Percentiles rank a stretch among this genome's conserved stretches.
phyloP scores from a whole-genome alignment of 2,888 invertebrate species.

The Gymnocheta viridis region DNA sequence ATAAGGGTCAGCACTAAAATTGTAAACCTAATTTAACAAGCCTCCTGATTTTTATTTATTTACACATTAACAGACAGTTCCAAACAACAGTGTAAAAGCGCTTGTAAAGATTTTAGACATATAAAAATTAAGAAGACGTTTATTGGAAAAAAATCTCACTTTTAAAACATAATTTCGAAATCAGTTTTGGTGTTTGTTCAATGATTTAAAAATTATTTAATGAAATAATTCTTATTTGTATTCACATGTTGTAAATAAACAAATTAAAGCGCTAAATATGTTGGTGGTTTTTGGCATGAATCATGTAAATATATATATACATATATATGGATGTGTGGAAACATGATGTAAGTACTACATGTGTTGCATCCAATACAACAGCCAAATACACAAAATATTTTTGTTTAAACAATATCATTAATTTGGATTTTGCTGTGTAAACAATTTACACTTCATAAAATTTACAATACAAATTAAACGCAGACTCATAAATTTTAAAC shows the following conservation, averaged over 20 bases:
- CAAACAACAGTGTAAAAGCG: no score
- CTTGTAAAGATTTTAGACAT: not conserved
- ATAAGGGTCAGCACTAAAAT: no score
- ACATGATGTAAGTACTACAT: not conserved
- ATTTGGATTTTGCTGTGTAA: conserved; percentile 62
- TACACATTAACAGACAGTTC: no score
- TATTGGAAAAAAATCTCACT: no score
- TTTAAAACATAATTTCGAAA: not conserved
- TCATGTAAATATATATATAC: no score
- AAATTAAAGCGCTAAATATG: not conserved
- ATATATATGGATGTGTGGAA: no score
- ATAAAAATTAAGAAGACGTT: not conserved
- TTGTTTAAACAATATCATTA: conserved; percentile 59
- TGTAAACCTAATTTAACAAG: no score
- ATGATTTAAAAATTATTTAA: not conserved
- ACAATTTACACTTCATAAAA: conserved; percentile 66
- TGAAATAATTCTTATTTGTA: not conserved
- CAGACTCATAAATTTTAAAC: conserved; percentile 67
- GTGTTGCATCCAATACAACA: not conserved
- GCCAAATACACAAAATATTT: conserved; percentile 3
- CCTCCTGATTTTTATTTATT: no score
- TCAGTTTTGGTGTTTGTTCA: not conserved
- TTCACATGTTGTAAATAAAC: not conserved
- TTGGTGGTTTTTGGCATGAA: not conserved
- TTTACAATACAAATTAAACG: conserved; percentile 45